Percentiles rank a stretch among this genome's conserved stretches.
phyloP scores from a whole-genome alignment of 2,797 vertebrate genomes.

The Alca torda region DNA sequence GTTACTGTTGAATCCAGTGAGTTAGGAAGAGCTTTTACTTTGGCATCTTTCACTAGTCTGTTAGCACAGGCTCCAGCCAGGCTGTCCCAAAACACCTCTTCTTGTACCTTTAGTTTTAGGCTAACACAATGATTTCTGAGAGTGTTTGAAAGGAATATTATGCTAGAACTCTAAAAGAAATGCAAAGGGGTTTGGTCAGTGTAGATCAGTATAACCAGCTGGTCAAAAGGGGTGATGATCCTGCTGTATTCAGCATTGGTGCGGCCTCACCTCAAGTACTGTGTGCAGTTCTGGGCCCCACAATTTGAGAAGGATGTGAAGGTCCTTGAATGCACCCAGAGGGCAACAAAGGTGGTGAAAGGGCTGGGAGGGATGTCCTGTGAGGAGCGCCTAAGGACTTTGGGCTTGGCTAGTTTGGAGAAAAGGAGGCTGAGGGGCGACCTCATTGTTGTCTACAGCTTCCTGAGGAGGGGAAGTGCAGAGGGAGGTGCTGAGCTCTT shows the following conservation, averaged over 20 bases:
- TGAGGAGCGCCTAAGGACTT: background rate
- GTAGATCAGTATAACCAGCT: background rate
- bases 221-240: background rate
- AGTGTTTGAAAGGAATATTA: background rate
- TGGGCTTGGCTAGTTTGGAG: background rate
- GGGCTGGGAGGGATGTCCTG: background rate
- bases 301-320: background rate
- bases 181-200: background rate
- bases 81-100: background rate
- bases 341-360: background rate
- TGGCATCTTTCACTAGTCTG: background rate
- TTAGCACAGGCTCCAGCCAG: background rate
- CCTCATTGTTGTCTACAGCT: background rate
- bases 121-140: background rate
- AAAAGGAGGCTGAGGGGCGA: background rate
- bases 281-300: background rate
- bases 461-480: background rate
- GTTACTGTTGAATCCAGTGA: background rate
- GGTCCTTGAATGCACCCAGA: background rate
- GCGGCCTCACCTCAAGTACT: background rate
- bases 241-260: background rate
- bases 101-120: background rate
- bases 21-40: background rate
- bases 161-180: background rate
- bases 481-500: background rate